These are phyloP conservation scores for Vollenhovia emeryi DNA, from an alignment of 1,140 invertebrate species.

Conservation along the genomic window DNA sequence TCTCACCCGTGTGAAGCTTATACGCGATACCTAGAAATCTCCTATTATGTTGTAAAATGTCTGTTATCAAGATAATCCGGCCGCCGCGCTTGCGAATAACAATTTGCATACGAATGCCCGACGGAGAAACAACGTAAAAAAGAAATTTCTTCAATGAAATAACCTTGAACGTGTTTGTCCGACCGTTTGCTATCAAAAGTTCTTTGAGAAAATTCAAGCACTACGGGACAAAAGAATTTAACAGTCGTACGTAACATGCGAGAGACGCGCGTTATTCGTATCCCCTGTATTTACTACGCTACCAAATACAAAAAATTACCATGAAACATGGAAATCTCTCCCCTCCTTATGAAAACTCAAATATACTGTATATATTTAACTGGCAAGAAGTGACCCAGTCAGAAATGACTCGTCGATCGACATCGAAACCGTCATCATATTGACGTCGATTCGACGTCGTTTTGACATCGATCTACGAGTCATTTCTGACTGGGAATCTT, in stretches of 20 bases:
- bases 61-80: slow-evolving; percentile 41
- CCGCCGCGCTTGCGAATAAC: neutral
- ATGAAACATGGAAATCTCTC: neutral
- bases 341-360: too few species aligned
- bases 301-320: too few species aligned
- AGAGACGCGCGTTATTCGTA: neutral
- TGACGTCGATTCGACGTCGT: too few species aligned
- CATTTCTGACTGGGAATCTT: too few species aligned
- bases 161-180: neutral
- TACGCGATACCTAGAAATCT: neutral
- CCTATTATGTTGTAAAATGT: slow-evolving; percentile 25
- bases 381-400: too few species aligned
- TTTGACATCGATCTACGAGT: too few species aligned
- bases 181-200: neutral
- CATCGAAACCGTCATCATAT: too few species aligned
- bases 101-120: slow-evolving; percentile 33
- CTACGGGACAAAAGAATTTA: slow-evolving; percentile 5
- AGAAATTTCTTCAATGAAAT: neutral
- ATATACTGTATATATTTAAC: too few species aligned
- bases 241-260: neutral
- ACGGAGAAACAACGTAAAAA: neutral
- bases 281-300: too few species aligned
- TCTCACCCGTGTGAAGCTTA: neutral
- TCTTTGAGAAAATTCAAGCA: neutral
- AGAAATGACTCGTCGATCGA: too few species aligned